Percentiles rank a stretch among this genome's conserved stretches.
Conservation (phyloP, 2,888 invertebrate species). For the Steinernema hermaphroditum region DNA sequence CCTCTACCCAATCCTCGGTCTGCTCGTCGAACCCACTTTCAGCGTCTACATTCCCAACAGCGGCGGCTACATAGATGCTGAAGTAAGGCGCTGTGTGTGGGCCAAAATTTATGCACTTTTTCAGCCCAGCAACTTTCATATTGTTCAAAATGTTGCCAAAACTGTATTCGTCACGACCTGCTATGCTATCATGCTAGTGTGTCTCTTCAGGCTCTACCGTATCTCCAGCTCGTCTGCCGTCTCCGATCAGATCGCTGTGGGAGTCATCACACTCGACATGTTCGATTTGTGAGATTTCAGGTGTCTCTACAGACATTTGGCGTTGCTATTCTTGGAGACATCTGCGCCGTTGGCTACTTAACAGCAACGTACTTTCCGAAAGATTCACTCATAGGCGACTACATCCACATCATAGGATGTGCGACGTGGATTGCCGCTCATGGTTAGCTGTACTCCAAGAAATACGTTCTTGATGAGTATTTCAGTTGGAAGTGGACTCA, state of each 20-base stretch:
- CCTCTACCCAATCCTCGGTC: neutral
- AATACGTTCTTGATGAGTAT: too few relatives aligned
- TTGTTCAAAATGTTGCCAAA: neutral
- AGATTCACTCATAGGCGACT: neutral
- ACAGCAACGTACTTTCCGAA: neutral
- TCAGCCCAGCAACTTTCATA: neutral
- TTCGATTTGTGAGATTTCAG: neutral
- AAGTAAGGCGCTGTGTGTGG: neutral
- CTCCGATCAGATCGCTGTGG: neutral
- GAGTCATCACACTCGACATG: neutral
- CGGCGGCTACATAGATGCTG: neutral
- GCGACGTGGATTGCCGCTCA: neutral
- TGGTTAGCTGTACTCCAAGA: neutral
- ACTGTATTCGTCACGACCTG: neutral
- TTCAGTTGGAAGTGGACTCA: too few relatives aligned
- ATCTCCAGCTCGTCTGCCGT: too few relatives aligned
- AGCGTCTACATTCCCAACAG: neutral
- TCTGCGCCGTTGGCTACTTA: neutral
- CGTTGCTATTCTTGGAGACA: neutral
- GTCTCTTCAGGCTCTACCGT: neutral
- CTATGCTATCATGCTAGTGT: neutral
- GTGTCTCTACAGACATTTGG: neutral
- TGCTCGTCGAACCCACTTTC: neutral
- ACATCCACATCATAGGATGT: neutral
- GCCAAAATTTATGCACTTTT: neutral